phyloP scores from a whole-genome alignment of 2,888 invertebrate species.

The Tetramorium bicarinatum region DNA sequence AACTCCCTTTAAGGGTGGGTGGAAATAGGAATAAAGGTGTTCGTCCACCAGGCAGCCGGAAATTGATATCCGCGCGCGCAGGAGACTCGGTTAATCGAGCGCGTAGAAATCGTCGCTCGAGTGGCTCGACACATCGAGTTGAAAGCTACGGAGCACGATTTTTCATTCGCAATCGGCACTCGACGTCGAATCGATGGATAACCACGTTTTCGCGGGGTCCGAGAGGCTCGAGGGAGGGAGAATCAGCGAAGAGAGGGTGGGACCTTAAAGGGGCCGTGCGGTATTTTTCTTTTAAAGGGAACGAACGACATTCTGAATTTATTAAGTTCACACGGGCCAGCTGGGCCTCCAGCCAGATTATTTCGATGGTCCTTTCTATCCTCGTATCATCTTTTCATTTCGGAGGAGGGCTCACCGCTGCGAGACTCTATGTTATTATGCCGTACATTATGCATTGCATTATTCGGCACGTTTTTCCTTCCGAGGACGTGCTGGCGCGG shows the following conservation, averaged over 20 bases:
- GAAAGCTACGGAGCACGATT: constrained; percentile 66
- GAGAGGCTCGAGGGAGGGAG: constrained; percentile 10
- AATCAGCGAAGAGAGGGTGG: constrained; percentile 37
- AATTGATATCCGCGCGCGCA: constrained; percentile 70
- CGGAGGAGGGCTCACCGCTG: constrained; percentile 19
- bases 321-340: constrained; percentile 67
- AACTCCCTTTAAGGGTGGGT: constrained; percentile 34
- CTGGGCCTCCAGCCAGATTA: constrained; percentile 75
- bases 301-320: constrained; percentile 75
- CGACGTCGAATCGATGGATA: constrained; percentile 67
- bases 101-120: constrained; percentile 59
- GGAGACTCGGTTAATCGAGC: constrained; percentile 70
- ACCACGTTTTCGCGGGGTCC: constrained; percentile 63
- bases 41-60: constrained; percentile 60
- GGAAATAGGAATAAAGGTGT: constrained; percentile 54
- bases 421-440: constrained; percentile 71
- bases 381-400: constrained; percentile 11
- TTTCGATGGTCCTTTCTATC: constrained; percentile 41
- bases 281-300: constrained; percentile 75
- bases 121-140: constrained; percentile 61
- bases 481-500: constrained; percentile 66
- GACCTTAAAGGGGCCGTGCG: constrained; percentile 71
- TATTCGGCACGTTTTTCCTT: constrained; percentile 72
- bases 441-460: constrained; percentile 79
- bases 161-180: constrained; percentile 69